Evolutionary conservation across 1,140 invertebrate genomes (phyloP), one percentile per base, ranked within the genome.

Genomic region (Euura lappo): DNA sequence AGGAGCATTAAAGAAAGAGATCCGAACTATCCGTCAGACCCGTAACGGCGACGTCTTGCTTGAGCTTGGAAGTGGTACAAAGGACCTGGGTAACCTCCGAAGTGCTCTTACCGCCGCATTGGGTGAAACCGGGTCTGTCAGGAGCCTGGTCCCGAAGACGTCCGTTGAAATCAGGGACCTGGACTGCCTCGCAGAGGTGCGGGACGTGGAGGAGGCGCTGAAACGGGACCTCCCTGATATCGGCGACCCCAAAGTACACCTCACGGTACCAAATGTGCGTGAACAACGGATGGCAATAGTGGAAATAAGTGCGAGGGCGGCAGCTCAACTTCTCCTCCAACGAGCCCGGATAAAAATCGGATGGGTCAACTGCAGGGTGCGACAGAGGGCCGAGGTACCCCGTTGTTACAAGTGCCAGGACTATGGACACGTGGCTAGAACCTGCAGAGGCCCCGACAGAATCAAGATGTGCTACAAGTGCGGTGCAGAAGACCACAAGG

Each of bases 351-450:
- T 79, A 2, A 77, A 74, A 51, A 44, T 77, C 10, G 76, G 78
- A 0, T 77, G 73, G 78, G 65, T 79, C 0, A 7, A 68, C n/a
- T 74, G 78, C 67, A 7, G 72, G 4, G 65, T 79, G 2, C 28
- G 76, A 7, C 51, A 46, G 10, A 71, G 72, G 44, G 4, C n/a
- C 0, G 10, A 28, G 0, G n/a, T 71, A 0, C 46, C 44, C 7
- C 73, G 74, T 0, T 79, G 76, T 44, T 79, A 65, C 67, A 45
- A 65, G 4, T 79, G 76, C 43, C 44, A 71, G 2, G 72, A 71
- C 3, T 79, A 43, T 44, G 78, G 75, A 2, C 74, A 79, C 46
- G 71, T 73, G 0, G 68, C 60, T 1, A n/a, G 70, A 1, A 68
- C 7, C 0, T 79, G 78, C 44, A 71, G 13, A 4, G 69, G 69